Percentiles rank a stretch among this genome's conserved stretches.
phyloP scores from a whole-genome alignment of 2,888 invertebrate species.

The Sarcophaga carnaria region DNA sequence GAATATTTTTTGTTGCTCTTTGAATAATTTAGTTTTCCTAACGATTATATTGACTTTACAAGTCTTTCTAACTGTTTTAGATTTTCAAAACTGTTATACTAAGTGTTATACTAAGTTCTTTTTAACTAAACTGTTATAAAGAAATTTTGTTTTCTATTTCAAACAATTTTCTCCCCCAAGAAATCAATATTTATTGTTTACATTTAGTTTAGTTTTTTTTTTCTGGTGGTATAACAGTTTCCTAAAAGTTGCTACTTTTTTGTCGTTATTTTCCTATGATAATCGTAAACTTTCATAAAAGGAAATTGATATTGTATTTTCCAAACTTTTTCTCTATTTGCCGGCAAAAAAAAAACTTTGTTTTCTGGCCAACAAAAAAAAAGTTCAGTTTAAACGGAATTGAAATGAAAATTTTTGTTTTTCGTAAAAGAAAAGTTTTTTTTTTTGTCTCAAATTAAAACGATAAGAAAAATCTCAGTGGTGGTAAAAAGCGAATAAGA shows the following conservation, averaged over 20 bases:
- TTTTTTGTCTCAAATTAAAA: background rate
- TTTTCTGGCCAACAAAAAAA: background rate
- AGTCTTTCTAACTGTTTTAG: no score
- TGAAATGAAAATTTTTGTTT: background rate
- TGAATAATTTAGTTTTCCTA: no score
- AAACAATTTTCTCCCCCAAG: background rate
- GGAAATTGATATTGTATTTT: constrained; percentile 63
- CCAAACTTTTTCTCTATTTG: constrained; percentile 22
- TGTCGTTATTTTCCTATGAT: background rate
- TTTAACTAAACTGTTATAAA: no score
- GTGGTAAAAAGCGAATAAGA: background rate
- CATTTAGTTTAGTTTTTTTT: constrained; percentile 6
- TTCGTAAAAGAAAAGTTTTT: background rate
- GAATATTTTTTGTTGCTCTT: no score
- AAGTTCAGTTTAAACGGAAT: background rate
- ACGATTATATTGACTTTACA: no score
- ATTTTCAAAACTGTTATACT: no score
- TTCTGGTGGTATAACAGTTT: background rate
- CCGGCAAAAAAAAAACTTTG: constrained; percentile 27
- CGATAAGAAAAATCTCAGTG: background rate
- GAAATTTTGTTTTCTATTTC: constrained; percentile 1
- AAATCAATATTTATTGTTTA: background rate
- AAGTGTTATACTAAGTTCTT: no score
- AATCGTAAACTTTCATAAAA: constrained; percentile 30
- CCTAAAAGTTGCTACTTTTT: background rate